Evolutionary conservation across 1,140 invertebrate species (phyloP), one percentile per base, ranked within the genome.

Genomic region (Diachasma alloeum): DNA sequence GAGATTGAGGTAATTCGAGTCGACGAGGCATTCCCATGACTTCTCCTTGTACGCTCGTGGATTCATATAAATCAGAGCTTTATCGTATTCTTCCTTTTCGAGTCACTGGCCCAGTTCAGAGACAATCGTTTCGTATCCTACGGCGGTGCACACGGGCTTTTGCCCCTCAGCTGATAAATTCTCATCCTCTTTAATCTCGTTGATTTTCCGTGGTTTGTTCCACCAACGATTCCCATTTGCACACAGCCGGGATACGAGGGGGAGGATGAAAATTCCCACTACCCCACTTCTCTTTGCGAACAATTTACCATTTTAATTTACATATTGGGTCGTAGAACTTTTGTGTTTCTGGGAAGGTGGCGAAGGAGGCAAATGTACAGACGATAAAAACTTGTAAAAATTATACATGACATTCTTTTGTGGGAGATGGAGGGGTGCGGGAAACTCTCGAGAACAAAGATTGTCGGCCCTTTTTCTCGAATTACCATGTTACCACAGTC

Each of bases 131-230:
- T 68, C 31, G 31, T 31, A 63, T 63, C 59, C 59, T 26, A 63
- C 22, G 11, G 59, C n/a, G 31, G 26, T 17, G 66, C 66, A 36
- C 36, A 68, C 36, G 26, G 48, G 48, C 48, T 53, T 68, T 37
- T 68, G 36, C 8, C n/a, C 26, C 36, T 68, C 66, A 39, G 66
- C 36, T 68, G 66, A 68, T 68, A 68, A 68, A 68, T 68, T 39
- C 36, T 68, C 36, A 68, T 68, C 66, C 66, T 39, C 26, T 39
- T 68, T 68, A 68, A 68, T 68, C 66, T 68, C 66, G 59, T 63
- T 63, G 59, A 63, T 63, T 63, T 63, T 26, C 19, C 59, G 59
- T 63, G 59, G 59, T 63, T 63, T 63, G 59, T 63, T 63, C 59
- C 59, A 63, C 59, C 19, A 63, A 63, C 59, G 19, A 63, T 26